Evolutionary conservation across 23 tunicate species (phyloP).

Genomic region (Ascidia mentula): DNA sequence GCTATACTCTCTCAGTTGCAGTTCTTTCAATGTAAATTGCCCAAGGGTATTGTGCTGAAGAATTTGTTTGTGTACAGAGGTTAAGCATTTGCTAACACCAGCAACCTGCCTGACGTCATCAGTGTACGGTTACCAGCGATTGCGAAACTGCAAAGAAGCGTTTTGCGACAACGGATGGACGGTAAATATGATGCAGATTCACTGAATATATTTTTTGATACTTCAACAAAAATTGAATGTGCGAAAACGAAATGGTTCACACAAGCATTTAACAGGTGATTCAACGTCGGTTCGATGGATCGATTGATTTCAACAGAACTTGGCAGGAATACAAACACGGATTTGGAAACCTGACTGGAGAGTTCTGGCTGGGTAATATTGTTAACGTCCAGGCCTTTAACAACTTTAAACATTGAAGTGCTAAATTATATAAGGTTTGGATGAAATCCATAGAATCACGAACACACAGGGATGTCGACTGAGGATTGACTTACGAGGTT

Average conservation of each 20-base stretch:
- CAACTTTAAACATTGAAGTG: too few relatives aligned
- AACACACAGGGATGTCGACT: background rate
- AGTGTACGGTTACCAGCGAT: background rate
- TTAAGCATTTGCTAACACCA: background rate
- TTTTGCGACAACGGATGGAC: constrained; percentile 5
- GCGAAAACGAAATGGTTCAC: too few relatives aligned
- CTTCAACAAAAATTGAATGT: too few relatives aligned
- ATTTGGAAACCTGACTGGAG: constrained; percentile 2
- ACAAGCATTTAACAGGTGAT: too few relatives aligned
- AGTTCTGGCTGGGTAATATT: background rate
- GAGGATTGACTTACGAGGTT: background rate
- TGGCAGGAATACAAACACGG: constrained; percentile 8
- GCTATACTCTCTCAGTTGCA: too few relatives aligned
- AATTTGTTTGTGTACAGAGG: background rate
- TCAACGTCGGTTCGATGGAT: constrained; percentile 1
- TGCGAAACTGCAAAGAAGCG: background rate
- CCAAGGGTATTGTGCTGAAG: too few relatives aligned
- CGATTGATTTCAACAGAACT: background rate
- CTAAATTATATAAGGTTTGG: background rate
- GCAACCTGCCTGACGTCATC: background rate
- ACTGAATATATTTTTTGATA: too few relatives aligned
- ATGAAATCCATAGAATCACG: background rate
- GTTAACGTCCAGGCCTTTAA: too few relatives aligned
- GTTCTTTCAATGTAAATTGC: too few relatives aligned
- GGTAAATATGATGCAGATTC: too few relatives aligned